Evolutionary conservation across 2,797 vertebrate species (phyloP).

Genomic region (Syngnathus rostellatus): DNA sequence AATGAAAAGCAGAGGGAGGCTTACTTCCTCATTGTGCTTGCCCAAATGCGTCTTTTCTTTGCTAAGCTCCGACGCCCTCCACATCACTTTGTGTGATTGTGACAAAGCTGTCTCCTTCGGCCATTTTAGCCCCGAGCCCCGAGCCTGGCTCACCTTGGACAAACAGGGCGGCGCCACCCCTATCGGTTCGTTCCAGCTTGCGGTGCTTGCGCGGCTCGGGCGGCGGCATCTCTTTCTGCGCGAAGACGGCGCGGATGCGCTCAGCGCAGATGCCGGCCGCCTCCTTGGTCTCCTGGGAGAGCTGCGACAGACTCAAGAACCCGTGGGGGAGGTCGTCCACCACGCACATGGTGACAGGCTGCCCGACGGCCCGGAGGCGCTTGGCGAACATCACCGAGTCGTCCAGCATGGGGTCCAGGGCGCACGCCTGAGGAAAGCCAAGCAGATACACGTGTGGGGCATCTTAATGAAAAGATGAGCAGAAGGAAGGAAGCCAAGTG

Average conservation of each 20-base stretch:
- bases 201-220: slow-evolving; percentile 68
- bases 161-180: slow-evolving; percentile 36
- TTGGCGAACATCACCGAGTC: slow-evolving; percentile 91
- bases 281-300: slow-evolving; percentile 79
- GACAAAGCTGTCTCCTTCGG: slow-evolving; percentile 35
- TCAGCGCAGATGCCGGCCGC: slow-evolving; percentile 75
- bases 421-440: slow-evolving; percentile 72
- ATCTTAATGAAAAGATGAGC: slow-evolving; percentile 52
- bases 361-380: slow-evolving; percentile 70
- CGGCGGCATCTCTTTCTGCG: slow-evolving; percentile 40
- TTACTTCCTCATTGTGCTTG: slow-evolving; percentile 12
- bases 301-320: slow-evolving; percentile 83
- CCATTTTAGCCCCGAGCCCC: slow-evolving; percentile 28
- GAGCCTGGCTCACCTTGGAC: slow-evolving; percentile 29
- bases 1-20: background rate
- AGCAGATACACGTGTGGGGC: slow-evolving; percentile 44
- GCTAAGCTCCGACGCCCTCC: slow-evolving; percentile 50
- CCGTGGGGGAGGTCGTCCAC: slow-evolving; percentile 89
- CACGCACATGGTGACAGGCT: slow-evolving; percentile 77
- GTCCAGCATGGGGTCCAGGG: slow-evolving; percentile 87
- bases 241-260: slow-evolving; percentile 73
- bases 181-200: slow-evolving; percentile 70
- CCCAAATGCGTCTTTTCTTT: slow-evolving; percentile 14
- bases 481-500: slow-evolving; percentile 32
- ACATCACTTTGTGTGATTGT: slow-evolving; percentile 48